Evolutionary conservation across 2,888 invertebrate species (phyloP).

Genomic region (Calephelis perditalis): DNA sequence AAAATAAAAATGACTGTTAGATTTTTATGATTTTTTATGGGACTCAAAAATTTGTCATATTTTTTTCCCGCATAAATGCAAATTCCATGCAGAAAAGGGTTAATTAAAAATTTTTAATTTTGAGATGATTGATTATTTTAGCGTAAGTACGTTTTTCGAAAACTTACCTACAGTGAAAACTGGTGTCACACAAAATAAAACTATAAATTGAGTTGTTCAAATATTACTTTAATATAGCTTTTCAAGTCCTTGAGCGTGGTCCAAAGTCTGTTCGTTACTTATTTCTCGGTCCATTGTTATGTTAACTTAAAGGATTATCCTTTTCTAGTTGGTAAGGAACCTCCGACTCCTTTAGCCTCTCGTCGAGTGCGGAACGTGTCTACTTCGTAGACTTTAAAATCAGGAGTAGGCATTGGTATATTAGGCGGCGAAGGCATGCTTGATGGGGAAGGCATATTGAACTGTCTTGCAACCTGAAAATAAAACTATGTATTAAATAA

Average conservation of each 20-base stretch:
- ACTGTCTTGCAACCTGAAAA: conserved; percentile 49
- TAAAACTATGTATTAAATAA: too few relatives aligned
- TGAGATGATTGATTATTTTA: too few relatives aligned
- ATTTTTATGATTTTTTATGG: too few relatives aligned
- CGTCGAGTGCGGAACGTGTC: conserved; percentile 38
- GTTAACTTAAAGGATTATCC: conserved; percentile 38
- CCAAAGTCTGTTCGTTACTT: conserved; percentile 11
- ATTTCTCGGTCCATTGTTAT: background rate
- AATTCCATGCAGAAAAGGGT: too few relatives aligned
- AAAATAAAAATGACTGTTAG: too few relatives aligned
- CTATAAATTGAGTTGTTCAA: too few relatives aligned
- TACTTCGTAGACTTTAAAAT: conserved; percentile 16
- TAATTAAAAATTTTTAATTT: too few relatives aligned
- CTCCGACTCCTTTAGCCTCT: conserved; percentile 59
- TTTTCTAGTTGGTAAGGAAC: conserved; percentile 61
- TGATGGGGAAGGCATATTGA: conserved; percentile 27
- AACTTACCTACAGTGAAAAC: too few relatives aligned
- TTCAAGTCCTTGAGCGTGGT: background rate
- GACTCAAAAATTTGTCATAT: too few relatives aligned
- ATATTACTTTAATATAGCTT: background rate
- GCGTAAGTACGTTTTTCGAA: too few relatives aligned
- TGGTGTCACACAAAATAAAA: too few relatives aligned
- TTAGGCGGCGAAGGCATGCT: conserved; percentile 33
- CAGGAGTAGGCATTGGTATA: conserved; percentile 27
- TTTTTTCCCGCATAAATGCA: too few relatives aligned